These are phyloP conservation scores for Panthera uncia DNA, from an alignment of 2,113 vertebrate genomes.

Conservation along the genomic window DNA sequence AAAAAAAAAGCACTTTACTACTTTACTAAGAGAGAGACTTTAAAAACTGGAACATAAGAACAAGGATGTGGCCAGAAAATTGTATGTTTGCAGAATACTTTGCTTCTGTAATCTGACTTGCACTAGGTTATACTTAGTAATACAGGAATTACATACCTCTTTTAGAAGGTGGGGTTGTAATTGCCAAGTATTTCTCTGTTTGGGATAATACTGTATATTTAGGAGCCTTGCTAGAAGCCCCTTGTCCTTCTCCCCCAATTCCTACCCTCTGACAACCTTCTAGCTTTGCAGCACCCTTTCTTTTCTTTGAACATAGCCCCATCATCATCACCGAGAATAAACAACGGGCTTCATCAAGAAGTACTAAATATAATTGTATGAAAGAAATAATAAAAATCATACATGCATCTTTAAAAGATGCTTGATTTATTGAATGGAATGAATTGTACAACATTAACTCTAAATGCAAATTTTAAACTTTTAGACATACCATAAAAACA, in stretches of 20 bases:
- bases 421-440: neutral
- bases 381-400: neutral
- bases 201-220: conserved; percentile 10
- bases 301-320: neutral
- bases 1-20: neutral
- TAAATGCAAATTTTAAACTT: neutral
- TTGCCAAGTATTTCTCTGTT: conserved; percentile 14
- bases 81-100: neutral
- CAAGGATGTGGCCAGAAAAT: conserved; percentile 34
- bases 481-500: neutral
- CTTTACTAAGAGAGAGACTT: neutral
- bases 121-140: neutral
- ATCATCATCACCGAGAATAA: neutral
- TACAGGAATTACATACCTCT: neutral
- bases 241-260: neutral
- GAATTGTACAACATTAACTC: neutral
- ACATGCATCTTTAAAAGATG: neutral
- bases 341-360: neutral
- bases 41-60: neutral
- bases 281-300: neutral
- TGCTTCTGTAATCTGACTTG: conserved; percentile 21
- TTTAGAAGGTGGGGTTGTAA: conserved; percentile 7
- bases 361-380: neutral
- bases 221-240: neutral
- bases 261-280: neutral